phyloP scores from a whole-genome alignment of 1,140 invertebrate genomes.

The Nephotettix cincticeps region DNA sequence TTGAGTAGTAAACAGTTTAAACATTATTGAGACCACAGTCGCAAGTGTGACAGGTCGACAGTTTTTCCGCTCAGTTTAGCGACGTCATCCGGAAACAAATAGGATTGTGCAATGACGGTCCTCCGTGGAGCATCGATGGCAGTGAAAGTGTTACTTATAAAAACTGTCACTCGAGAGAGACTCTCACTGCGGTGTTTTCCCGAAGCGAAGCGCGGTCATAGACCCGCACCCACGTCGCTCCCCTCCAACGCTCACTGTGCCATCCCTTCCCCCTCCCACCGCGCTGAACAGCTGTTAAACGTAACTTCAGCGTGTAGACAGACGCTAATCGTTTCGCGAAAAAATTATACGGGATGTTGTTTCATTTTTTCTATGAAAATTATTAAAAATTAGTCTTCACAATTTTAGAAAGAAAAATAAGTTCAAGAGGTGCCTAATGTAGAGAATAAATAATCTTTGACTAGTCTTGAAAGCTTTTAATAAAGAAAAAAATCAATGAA shows the following conservation, averaged over 20 bases:
- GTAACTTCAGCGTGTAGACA: slow-evolving; percentile 57
- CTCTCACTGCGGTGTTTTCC: slow-evolving; percentile 7
- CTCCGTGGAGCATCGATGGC: not conserved
- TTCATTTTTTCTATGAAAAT: slow-evolving; percentile 67
- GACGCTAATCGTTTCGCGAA: slow-evolving; percentile 55
- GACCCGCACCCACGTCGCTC: not conserved
- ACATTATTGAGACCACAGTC: no score
- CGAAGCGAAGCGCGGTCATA: not conserved
- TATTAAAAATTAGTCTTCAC: no score
- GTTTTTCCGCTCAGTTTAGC: no score
- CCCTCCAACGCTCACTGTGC: no score
- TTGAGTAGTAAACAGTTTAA: no score
- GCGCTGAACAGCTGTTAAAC: not conserved
- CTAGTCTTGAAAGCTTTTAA: no score
- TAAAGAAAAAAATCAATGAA: no score
- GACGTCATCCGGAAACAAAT: not conserved
- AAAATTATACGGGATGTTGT: slow-evolving; percentile 58
- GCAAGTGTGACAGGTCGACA: no score
- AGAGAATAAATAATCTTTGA: no score
- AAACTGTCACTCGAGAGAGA: slow-evolving; percentile 15
- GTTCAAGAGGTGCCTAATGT: no score
- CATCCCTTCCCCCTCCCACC: not conserved
- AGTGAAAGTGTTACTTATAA: slow-evolving; percentile 22
- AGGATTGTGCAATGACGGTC: not conserved
- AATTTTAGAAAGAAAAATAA: no score